Percentiles rank a stretch among this genome's conserved stretches.
Conservation (phyloP, 2,113 vertebrate species). For the Anthoscopus minutus region DNA sequence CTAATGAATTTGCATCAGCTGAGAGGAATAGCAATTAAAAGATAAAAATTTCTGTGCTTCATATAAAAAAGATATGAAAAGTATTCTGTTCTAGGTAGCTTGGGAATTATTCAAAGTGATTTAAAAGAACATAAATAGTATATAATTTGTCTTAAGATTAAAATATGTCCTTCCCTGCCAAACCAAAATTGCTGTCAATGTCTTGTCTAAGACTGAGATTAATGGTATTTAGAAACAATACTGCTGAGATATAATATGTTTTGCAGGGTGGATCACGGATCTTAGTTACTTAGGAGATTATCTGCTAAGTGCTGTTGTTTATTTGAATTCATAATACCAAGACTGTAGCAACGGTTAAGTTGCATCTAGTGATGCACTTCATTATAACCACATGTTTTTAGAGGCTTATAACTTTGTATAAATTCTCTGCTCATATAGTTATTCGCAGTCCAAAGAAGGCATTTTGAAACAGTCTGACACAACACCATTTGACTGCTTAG, state of each 20-base stretch:
- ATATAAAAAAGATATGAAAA: background rate
- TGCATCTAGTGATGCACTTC: background rate
- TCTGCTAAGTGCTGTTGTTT: background rate
- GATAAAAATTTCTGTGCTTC: background rate
- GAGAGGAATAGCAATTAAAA: background rate
- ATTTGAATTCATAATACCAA: background rate
- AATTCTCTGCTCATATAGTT: background rate
- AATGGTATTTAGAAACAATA: background rate
- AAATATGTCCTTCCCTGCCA: background rate
- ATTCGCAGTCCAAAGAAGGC: background rate
- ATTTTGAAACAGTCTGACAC: conserved; percentile 41
- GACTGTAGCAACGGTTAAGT: background rate
- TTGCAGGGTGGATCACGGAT: background rate
- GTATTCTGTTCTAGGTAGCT: background rate
- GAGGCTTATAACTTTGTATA: background rate
- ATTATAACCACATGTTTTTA: background rate
- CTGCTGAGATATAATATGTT: background rate
- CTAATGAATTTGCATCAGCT: background rate
- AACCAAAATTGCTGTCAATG: background rate
- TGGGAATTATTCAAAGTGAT: background rate
- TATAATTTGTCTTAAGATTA: background rate
- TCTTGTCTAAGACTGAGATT: background rate
- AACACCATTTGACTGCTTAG: conserved; percentile 37
- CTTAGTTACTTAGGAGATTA: conserved; percentile 1
- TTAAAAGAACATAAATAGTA: background rate